These are phyloP conservation scores for Hesperophylax magnus DNA, from an alignment of 1,140 invertebrate genomes.

Conservation along the genomic window DNA sequence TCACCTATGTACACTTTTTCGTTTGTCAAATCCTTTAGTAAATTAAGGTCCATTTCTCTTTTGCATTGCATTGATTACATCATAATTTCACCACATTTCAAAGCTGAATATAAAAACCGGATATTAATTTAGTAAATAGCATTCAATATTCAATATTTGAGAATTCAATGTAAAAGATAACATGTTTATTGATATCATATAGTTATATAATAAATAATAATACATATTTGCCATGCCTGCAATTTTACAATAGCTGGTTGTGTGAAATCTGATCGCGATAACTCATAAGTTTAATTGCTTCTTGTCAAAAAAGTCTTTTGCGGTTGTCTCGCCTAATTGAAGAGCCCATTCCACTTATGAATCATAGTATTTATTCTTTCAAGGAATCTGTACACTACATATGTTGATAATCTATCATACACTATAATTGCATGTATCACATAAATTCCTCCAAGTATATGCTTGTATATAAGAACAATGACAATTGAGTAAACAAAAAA, in stretches of 20 bases:
- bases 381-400: conserved; percentile 31
- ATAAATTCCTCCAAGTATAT: conserved; percentile 31
- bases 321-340: conserved; percentile 15
- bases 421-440: conserved; percentile 30
- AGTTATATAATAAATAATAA: conserved; percentile 36
- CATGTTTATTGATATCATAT: conserved; percentile 33
- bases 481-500: conserved; percentile 29
- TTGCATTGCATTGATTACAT: no score
- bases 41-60: no score
- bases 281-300: conserved; percentile 16
- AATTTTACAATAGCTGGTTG: conserved; percentile 33
- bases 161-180: conserved; percentile 30
- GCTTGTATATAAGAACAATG: conserved; percentile 32
- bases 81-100: no score
- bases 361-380: conserved; percentile 32
- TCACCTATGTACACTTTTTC: no score
- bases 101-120: no score
- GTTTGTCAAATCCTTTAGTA: no score
- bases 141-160: no score
- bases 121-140: no score
- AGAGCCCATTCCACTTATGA: conserved; percentile 28
- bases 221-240: conserved; percentile 29
- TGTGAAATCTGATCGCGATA: conserved; percentile 26
- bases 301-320: no score
- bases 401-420: conserved; percentile 20